Evolutionary conservation across 2,888 invertebrate genomes (phyloP), one percentile per base, ranked within the genome.

Genomic region (Rotaria macrura): DNA sequence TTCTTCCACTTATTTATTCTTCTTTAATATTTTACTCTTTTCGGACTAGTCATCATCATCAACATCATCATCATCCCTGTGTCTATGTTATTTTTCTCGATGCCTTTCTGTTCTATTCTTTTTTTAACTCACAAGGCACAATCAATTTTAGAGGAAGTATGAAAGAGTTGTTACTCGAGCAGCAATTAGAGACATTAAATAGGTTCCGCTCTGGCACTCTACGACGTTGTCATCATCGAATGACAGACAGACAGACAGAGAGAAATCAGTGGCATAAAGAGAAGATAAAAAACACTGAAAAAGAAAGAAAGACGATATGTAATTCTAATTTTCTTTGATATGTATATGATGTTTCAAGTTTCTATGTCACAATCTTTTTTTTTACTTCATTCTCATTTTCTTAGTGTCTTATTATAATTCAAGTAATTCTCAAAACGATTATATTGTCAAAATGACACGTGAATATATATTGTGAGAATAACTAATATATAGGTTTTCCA

Each of bases 171-270:
- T 79, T 79, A 43, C 79, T 79, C 79, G 43, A 79, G 79, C 79
- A 79, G 79, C 79, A 79, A 79, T 79, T 79, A 79, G 79, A 12
- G 65, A 79, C 79, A 79, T 79, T 79, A 79, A 79, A 79, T 79
- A 79, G 79, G 65, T 79, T 79, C 79, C 79, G 79, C 79, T 79
- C 65, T 65, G 65, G 65, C 65, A 65, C 65, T 65, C 65, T 65
- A 65, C 65, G 20, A 65, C 65, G 65, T 65, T 65, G 34, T 65
- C 65, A 65, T 65, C 65, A 65, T 65, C 65, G 65, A 65, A 65
- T 65, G 34, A 20, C 29, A 65, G 65, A 65, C 34, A 54, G 54
- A 23, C 54, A 65, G 34, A 65, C 34, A 65, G 65, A 34, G 20
- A 65, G 17, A 65, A 4, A 65, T 65, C 29, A 29, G 34, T 20